A percentile compares a stretch with the other conserved stretches of the same genome.
phyloP scores from a whole-genome alignment of 2,113 vertebrate genomes.

The Calidris pugnax region DNA sequence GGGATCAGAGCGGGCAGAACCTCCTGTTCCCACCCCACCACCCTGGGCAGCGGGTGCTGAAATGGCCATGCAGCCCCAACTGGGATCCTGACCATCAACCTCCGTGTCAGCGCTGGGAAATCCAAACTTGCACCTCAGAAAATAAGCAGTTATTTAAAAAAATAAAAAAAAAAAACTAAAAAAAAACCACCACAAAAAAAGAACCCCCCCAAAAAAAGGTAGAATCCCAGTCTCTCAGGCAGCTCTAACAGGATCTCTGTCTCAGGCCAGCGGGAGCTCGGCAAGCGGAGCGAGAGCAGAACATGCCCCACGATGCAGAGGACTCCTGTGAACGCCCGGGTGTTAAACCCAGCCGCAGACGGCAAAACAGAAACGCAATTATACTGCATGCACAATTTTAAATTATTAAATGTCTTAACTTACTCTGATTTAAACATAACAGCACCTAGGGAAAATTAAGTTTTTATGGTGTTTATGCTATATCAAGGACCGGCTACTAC shows the following conservation, averaged over 20 bases:
- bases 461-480: background rate
- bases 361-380: background rate
- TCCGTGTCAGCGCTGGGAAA: background rate
- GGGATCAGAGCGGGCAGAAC: background rate
- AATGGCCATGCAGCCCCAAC: fast-evolving
- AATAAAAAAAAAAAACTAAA: too few species aligned
- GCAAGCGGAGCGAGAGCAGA: background rate
- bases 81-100: background rate
- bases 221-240: background rate
- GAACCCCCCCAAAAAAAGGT: background rate
- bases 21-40: background rate
- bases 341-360: background rate
- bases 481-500: background rate
- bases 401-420: background rate
- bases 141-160: background rate
- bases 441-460: background rate
- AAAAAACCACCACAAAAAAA: too few species aligned
- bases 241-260: background rate
- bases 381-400: background rate
- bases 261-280: fast-evolving
- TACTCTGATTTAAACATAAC: background rate
- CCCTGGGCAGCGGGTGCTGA: background rate
- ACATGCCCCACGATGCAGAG: background rate
- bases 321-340: background rate
- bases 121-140: background rate